A percentile compares a stretch with the other conserved stretches of the same genome.
Evolutionary conservation across 2,113 vertebrate genomes (phyloP).

Genomic region (Tautogolabrus adspersus): DNA sequence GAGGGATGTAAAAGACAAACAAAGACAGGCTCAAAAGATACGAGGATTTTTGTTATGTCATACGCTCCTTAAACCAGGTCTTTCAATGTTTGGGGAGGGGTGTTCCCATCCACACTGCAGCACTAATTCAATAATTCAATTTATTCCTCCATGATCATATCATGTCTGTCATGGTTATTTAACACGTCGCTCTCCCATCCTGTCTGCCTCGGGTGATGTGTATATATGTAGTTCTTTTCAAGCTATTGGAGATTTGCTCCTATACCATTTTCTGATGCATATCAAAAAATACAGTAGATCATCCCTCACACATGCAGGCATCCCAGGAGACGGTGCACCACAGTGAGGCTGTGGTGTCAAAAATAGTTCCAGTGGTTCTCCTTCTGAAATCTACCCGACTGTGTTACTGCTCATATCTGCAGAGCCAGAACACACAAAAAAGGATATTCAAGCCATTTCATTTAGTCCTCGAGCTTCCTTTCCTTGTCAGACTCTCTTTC

Average conservation of each 20-base stretch:
- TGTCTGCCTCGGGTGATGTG: conserved; percentile 13
- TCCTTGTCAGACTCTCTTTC: conserved; percentile 24
- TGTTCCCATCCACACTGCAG: conserved; percentile 30
- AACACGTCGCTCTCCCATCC: conserved; percentile 32
- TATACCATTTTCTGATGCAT: conserved; percentile 40
- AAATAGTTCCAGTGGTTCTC: conserved; percentile 60
- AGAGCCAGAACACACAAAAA: conserved; percentile 19
- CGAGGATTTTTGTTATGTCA: background rate
- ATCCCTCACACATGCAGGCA: conserved; percentile 26
- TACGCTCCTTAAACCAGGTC: conserved; percentile 15
- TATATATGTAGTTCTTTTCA: background rate
- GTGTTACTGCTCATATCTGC: conserved; percentile 27
- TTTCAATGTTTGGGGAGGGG: conserved; percentile 42
- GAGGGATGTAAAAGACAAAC: background rate
- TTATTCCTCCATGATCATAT: conserved; percentile 56
- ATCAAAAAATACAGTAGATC: conserved; percentile 50
- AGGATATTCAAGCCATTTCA: background rate
- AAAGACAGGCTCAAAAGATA: background rate
- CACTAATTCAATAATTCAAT: conserved; percentile 63
- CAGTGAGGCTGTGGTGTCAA: conserved; percentile 36
- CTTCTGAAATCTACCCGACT: conserved; percentile 34
- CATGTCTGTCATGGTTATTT: conserved; percentile 58
- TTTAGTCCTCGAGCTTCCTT: conserved; percentile 35
- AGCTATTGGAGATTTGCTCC: conserved; percentile 12
- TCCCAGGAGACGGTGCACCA: conserved; percentile 28